Base-by-base conservation (phyloP, 1,140 invertebrate genomes). In the Cydia pomonella region DNA sequence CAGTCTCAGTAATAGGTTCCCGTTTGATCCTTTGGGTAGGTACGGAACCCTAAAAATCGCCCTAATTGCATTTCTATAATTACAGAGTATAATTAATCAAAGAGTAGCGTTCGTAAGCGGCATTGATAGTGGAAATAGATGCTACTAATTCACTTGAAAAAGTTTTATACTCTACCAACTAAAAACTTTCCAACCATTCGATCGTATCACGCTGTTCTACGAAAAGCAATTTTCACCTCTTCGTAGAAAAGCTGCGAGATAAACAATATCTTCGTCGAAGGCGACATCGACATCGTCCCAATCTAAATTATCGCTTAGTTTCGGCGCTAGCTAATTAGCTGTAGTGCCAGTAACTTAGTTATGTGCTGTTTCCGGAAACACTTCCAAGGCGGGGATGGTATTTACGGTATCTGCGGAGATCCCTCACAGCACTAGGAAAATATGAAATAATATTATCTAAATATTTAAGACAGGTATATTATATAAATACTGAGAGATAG, bases 221-320 rank as follows among this genome's bases (percentile, higher is more conserved):
- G 53, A 21, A 59, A 23, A 41, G n/a, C 64, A 69, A 33, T 69
- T 69, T 33, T 16, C 53, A 59, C 64, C 64, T 50, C 16, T 16
- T 38, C 64, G 64, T 38, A 21, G 64, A 33, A 69, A 69, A 69
- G 27, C 64, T 69, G 33, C 18, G 64, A 66, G 63, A 69, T 69
- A 69, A 69, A 69, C 64, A 69, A 69, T 69, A 69, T 69, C 63
- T 66, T 29, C 63, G 21, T 66, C 25, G 23, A 77, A 81, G 78
- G 80, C 81, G 82, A 80, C 81, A 83, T 75, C 82, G 82, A 83
- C 80, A 84, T 50, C 80, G 79, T 81, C 84, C 84, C 86, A 85
- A 88, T 90, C 85, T 90, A 88, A 90, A 87, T 90, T 90, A 90
- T 87, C 84, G 84, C 85, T 85, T 84, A 88, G 87, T 90, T 89